phyloP scores from a whole-genome alignment of 2,113 vertebrate genomes.

The Rallus limicola region DNA sequence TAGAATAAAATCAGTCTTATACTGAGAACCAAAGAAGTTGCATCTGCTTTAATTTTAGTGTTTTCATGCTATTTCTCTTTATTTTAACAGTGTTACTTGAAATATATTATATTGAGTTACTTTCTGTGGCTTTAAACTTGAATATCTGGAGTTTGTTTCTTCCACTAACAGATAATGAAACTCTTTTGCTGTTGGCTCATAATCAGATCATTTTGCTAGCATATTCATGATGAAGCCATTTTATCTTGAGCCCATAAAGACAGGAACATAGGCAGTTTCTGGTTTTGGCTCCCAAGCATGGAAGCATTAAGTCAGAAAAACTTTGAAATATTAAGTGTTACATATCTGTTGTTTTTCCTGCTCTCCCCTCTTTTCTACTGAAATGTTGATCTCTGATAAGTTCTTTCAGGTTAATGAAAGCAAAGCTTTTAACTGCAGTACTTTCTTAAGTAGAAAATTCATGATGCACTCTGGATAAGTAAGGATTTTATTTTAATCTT shows the following conservation, averaged over 20 bases:
- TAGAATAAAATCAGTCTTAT: neutral
- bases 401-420: neutral
- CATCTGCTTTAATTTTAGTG: neutral
- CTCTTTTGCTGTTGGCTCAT: neutral
- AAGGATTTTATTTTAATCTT: neutral
- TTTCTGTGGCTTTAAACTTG: neutral
- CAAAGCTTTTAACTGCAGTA: neutral
- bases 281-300: neutral
- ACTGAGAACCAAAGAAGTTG: neutral
- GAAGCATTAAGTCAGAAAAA: neutral
- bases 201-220: neutral
- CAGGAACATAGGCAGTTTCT: neutral
- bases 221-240: neutral
- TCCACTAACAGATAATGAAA: neutral
- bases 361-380: rapidly evolving
- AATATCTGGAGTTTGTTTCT: neutral
- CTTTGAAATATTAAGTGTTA: neutral
- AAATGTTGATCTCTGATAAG: neutral
- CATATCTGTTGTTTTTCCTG: neutral
- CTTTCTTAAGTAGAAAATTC: neutral
- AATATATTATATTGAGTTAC: neutral
- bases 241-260: neutral
- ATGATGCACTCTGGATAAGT: neutral
- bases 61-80: neutral
- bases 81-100: neutral